Base-by-base conservation (phyloP, 2,888 invertebrate species). In the Plutella xylostella region DNA sequence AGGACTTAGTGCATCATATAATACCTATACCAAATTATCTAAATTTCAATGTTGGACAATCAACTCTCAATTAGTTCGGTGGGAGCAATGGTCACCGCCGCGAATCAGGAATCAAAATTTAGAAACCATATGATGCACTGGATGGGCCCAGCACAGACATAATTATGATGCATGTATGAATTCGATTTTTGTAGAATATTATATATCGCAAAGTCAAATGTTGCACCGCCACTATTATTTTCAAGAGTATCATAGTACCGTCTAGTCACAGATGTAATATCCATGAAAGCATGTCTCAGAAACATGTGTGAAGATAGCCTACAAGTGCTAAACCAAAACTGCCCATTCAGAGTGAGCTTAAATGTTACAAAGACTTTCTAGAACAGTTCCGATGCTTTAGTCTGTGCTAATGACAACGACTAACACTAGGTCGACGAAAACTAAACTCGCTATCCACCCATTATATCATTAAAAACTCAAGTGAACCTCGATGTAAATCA, bases 271-370 rank as follows among this genome's bases (percentile, higher is more conserved):
- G 25, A 37, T 15, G 57, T 63, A 58, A 61, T 69, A 72, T 75
- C 83, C 82, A 82, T 67, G 83, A 82, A 82, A 83, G 82, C 83
- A 83, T 83, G 83, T 83, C 83, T 82, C 83, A 83, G 83, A 82
- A 73, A 70, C 60, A 64, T 58, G 60, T 76, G 72, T 72, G 54
- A 45, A 49, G 49, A 70, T 62, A 70, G 50, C 60, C 59, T 60
- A 57, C 58, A 64, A 65, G 61, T 64, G 71, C 73, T 75, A 68
- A 71, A 68, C 55, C 60, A 58, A 60, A 59, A 51, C 43, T n/a
- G 56, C 63, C 63, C 61, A 56, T 65, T 56, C 58, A 65, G 70
- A 74, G 72, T 76, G 77, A 74, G 77, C 72, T 76, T 77, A 65
- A 60, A 60, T 60, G 60, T 64, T 56, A 50, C 49, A 79, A 80